Evolutionary conservation across 2,113 vertebrate genomes (phyloP), one percentile per base, ranked within the genome.

Genomic region (Campylorhamphus procurvoides): DNA sequence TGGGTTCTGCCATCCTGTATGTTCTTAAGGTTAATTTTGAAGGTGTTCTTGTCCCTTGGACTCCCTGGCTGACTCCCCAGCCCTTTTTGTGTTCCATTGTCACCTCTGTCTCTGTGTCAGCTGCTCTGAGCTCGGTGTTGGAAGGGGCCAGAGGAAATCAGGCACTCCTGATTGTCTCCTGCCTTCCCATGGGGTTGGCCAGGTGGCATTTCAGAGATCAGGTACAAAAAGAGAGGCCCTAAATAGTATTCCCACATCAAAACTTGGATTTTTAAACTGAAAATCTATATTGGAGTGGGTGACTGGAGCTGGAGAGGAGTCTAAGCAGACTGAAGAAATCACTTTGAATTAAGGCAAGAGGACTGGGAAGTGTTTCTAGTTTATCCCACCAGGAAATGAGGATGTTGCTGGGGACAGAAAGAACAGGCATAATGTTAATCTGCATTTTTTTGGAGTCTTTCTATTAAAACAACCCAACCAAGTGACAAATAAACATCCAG

Each of bases 21-120:
- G 10, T 46, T 50, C 56, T 33, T 47, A 25, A 53, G 52, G 31
- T 24, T 37, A 56, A 14, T 27, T 89, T 71, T 55, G 29, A 40
- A 22, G 33, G 29, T 14, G 14, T 5, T 39, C 10, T 19, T 16
- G 14, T 37, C 28, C 39, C 12, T 31, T 44, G 39, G 47, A 25
- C 33, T 47, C 6, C 8, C 44, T 3, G 40, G 42, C 28, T 68
- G 68, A 29, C 22, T 59, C 10, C 7, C 14, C 14, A 3, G 20
- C 35, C 22, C 18, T 20, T 16, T 1, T 67, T 53, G 29, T 33
- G 10, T 55, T 44, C 63, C 14, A 29, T 77, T 89, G 72, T 42
- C 9, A 1, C n/a, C 33, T 35, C 39, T 15, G 3, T 12, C 22
- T 73, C 24, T 12, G 11, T 0, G 4, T 3, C 24, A 37, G 9